phyloP scores from a whole-genome alignment of 37 sponge, comb jelly and placozoan species.

The Halisarca cf. caerulea region DNA sequence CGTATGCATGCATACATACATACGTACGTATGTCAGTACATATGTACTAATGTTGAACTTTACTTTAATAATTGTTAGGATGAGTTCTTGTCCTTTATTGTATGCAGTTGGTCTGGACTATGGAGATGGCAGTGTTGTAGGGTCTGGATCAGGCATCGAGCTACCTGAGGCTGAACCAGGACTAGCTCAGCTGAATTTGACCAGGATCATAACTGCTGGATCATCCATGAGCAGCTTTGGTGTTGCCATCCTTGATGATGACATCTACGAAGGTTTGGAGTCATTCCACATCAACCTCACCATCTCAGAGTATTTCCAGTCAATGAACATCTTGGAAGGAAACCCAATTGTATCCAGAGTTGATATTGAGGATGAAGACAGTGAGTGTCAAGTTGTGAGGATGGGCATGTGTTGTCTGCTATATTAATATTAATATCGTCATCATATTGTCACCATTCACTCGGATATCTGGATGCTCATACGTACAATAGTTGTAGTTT shows the following conservation, averaged over 20 bases:
- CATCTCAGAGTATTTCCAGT: not conserved
- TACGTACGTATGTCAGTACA: too few relatives aligned
- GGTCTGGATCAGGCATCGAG: not conserved
- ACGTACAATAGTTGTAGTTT: too few relatives aligned
- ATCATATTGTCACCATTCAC: too few relatives aligned
- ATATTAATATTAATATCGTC: too few relatives aligned
- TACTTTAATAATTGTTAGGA: not conserved
- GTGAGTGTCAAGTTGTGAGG: not conserved
- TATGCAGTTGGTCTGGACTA: constrained; percentile 10
- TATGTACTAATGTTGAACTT: not conserved
- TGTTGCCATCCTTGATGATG: not conserved
- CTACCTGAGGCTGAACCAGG: not conserved
- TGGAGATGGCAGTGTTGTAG: not conserved
- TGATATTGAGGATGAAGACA: constrained; percentile 11
- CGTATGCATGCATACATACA: too few relatives aligned
- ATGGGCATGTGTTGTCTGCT: too few relatives aligned
- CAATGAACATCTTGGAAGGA: not conserved
- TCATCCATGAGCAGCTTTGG: too few relatives aligned
- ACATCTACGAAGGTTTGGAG: constrained; percentile 12
- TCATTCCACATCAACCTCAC: not conserved
- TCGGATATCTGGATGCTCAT: too few relatives aligned
- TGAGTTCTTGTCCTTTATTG: not conserved
- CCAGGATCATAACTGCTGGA: not conserved
- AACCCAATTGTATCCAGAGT: not conserved
- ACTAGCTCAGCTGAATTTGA: not conserved